Base-by-base conservation (phyloP, 1,140 invertebrate species). In the Drosophila pachea region DNA sequence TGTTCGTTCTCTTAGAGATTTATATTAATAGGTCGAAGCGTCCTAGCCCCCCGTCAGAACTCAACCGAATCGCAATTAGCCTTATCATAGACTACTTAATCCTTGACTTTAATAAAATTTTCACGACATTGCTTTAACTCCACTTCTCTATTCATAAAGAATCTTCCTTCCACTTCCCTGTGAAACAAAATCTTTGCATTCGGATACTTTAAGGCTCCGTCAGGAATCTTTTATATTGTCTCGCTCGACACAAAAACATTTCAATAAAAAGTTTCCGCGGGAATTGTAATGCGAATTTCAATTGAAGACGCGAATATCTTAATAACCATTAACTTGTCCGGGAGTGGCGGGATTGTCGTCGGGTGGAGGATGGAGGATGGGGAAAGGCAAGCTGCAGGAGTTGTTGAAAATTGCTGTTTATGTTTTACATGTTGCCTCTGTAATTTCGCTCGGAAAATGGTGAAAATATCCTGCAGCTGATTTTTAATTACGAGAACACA, bases 401-500 rank as follows among this genome's bases (percentile, higher is more conserved):
- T 59, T 12, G 55, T 60, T 29, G 35, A 76, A 79, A 79, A 79
- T 76, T 67, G 59, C 43, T 68, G 70, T 72, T 67, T 70, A 72
- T 65, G 61, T 42, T 68, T 63, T 56, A 50, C 72, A 72, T 48
- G 33, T 48, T 73, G 71, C 67, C 59, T 22, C 22, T 74, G 74
- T 77, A 81, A 81, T 81, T 72, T 74, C 59, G 67, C 42, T 54
- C 56, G 31, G 65, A 74, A 71, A 73, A 76, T 70, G 64, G 29
- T 29, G 69, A 78, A 77, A 83, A 83, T 83, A 83, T 82, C 78
- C 78, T 82, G 78, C 68, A 83, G 78, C 78, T 82, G 78, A 83
- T 83, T 83, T 82, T 83, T 83, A 82, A 82, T 83, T 83, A 82
- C 74, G 78, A 75, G 75, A 82, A 83, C 74, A 82, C 64, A 77